phyloP scores from a whole-genome alignment of 2,113 vertebrate species.

The Bos taurus region DNA sequence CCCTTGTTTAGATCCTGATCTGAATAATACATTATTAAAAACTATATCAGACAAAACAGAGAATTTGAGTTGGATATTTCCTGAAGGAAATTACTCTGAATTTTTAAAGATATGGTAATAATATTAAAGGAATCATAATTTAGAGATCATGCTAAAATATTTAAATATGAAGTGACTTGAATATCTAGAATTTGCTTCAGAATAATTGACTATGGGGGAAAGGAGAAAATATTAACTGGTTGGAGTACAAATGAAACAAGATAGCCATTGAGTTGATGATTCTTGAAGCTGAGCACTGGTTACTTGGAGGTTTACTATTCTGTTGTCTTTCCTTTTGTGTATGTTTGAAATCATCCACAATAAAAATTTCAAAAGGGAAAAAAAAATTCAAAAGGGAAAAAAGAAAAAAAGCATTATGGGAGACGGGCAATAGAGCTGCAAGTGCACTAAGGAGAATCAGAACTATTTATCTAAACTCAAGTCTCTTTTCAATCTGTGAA shows the following conservation, averaged over 20 bases:
- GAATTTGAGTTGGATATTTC: not conserved
- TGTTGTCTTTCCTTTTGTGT: not conserved
- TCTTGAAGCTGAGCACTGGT: not conserved
- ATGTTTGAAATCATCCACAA: not conserved
- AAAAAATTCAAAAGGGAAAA: not conserved
- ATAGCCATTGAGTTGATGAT: rapidly evolving
- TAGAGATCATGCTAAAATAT: constrained; percentile 10
- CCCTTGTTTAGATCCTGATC: not conserved
- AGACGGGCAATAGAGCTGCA: not conserved
- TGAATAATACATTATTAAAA: not conserved
- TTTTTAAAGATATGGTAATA: not conserved
- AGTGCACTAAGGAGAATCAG: not conserved
- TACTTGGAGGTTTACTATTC: not conserved
- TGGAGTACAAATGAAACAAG: not conserved
- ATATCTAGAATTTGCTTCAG: not conserved
- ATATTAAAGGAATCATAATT: not conserved
- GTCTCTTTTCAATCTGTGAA: not conserved
- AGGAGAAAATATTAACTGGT: not conserved
- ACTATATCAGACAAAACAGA: not conserved
- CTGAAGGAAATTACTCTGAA: not conserved
- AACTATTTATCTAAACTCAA: not conserved
- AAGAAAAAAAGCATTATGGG: not conserved
- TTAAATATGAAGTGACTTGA: not conserved
- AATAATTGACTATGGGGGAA: not conserved
- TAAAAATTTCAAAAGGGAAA: not conserved